Percentiles rank a stretch among this genome's conserved stretches.
Conservation (phyloP, 2,888 invertebrate genomes). For the Ptilodon capucinus region DNA sequence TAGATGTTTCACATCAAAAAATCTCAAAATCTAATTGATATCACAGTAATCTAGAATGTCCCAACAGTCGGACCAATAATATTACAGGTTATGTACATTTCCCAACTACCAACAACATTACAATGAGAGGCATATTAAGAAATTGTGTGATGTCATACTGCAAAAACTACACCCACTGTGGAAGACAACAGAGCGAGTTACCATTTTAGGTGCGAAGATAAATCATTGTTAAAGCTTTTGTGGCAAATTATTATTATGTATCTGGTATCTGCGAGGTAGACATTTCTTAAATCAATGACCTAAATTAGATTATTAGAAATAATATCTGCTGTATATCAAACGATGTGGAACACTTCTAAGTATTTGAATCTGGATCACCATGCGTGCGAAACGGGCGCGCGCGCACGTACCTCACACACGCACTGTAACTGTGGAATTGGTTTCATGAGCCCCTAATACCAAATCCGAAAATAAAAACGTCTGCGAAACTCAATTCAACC, state of each 20-base stretch:
- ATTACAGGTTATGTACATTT: conserved; percentile 6
- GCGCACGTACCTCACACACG: too few relatives aligned
- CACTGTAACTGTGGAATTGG: conserved; percentile 20
- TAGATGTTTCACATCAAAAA: too few relatives aligned
- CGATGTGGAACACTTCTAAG: conserved; percentile 37
- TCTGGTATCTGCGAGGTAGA: background rate
- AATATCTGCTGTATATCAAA: conserved; percentile 29
- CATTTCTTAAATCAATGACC: background rate
- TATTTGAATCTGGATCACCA: conserved; percentile 38
- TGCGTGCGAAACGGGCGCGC: conserved; percentile 36
- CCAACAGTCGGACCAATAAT: background rate
- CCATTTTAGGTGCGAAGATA: conserved; percentile 19
- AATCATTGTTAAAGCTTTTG: conserved; percentile 13
- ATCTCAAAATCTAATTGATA: background rate
- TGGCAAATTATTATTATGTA: conserved; percentile 6
- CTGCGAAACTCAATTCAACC: conserved; percentile 32
- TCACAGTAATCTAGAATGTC: background rate
- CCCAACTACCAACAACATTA: conserved; percentile 11
- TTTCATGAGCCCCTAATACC: conserved; percentile 50
- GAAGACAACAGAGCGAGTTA: conserved; percentile 17
- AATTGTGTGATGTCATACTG: conserved; percentile 36
- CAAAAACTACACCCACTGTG: conserved; percentile 27
- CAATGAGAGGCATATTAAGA: conserved; percentile 19
- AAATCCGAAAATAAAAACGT: conserved; percentile 48
- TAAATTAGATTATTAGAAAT: background rate